A percentile compares a stretch with the other conserved stretches of the same genome.
phyloP scores from a whole-genome alignment of 2,797 vertebrate genomes.

The Oryzias sinensis region DNA sequence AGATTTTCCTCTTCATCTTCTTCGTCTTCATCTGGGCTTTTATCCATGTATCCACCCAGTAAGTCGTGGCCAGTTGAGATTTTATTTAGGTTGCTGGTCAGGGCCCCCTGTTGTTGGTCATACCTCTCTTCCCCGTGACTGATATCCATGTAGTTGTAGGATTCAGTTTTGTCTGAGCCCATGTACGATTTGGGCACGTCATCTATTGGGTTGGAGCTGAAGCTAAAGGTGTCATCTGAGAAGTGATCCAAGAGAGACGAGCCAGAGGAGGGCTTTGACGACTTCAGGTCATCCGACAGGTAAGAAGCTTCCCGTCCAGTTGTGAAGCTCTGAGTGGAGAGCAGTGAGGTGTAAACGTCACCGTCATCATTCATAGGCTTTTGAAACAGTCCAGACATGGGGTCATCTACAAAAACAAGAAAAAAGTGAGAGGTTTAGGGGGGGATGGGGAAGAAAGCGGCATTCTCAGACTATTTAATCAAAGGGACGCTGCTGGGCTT shows the following conservation, averaged over 20 bases:
- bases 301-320: constrained; percentile 81
- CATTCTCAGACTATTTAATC: constrained; percentile 17
- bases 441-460: constrained; percentile 4
- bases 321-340: constrained; percentile 82
- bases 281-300: constrained; percentile 82
- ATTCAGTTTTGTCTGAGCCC: constrained; percentile 86
- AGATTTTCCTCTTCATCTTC: constrained; percentile 74
- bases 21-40: constrained; percentile 53
- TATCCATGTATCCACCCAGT: constrained; percentile 75
- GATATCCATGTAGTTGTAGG: constrained; percentile 97
- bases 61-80: constrained; percentile 56
- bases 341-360: constrained; percentile 91
- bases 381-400: constrained; percentile 72
- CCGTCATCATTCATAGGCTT: constrained; percentile 79
- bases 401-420: constrained; percentile 71
- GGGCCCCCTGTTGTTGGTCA: constrained; percentile 68
- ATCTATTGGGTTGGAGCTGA: constrained; percentile 81
- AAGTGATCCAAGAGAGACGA: constrained; percentile 76
- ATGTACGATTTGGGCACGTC: constrained; percentile 83
- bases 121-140: constrained; percentile 82
- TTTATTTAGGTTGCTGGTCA: constrained; percentile 54
- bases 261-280: constrained; percentile 55
- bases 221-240: constrained; percentile 80
- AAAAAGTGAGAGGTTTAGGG: constrained; percentile 11
- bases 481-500: constrained; percentile 37